phyloP scores from a whole-genome alignment of 2,888 invertebrate species.

The Ischnus inquisitorius region DNA sequence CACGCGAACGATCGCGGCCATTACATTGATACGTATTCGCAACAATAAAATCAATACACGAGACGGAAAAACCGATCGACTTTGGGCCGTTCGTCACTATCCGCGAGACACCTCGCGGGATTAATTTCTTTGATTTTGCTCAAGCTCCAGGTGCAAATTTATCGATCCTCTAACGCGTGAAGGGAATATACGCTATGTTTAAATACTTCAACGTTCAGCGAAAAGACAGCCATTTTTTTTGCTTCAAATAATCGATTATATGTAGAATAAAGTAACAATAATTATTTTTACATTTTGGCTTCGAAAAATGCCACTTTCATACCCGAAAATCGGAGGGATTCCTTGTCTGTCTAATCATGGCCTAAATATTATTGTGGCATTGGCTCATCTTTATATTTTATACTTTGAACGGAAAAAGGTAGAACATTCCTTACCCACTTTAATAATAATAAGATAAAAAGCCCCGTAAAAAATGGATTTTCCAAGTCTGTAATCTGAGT shows the following conservation, averaged over 20 bases:
- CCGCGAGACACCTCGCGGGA: background rate
- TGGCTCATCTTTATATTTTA: too few relatives aligned
- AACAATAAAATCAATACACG: slow-evolving; percentile 25
- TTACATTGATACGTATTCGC: slow-evolving; percentile 9
- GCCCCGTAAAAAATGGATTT: background rate
- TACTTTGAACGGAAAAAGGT: too few relatives aligned
- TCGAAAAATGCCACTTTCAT: background rate
- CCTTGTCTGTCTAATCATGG: too few relatives aligned
- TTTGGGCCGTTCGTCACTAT: slow-evolving; percentile 1
- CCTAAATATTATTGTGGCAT: too few relatives aligned
- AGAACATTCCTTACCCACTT: too few relatives aligned
- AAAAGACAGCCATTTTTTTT: background rate
- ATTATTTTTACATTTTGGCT: background rate
- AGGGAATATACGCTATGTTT: background rate
- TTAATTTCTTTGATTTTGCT: background rate
- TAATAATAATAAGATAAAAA: background rate
- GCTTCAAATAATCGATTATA: background rate
- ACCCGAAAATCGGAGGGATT: too few relatives aligned
- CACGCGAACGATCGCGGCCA: slow-evolving; percentile 6
- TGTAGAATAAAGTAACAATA: background rate
- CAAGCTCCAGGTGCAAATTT: background rate
- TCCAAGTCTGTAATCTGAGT: background rate
- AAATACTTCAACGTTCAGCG: background rate
- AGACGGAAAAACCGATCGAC: slow-evolving; percentile 8
- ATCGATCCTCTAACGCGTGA: background rate